Base-by-base conservation (phyloP, 1,140 invertebrate genomes). In the Telenomus remus region DNA sequence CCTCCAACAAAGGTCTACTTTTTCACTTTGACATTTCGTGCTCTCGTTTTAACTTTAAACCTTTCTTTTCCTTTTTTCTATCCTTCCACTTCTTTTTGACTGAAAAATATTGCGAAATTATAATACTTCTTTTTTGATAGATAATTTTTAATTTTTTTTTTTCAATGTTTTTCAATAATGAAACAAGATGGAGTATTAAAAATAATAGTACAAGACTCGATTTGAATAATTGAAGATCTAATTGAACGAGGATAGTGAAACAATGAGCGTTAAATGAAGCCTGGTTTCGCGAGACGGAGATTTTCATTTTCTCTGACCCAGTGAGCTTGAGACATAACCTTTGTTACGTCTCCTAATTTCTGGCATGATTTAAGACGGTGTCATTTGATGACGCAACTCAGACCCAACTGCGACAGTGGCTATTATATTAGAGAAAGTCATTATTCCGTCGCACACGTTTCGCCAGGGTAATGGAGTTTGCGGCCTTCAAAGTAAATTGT, bases 401-500 rank as follows among this genome's bases (percentile, higher is more conserved):
- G 51, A 12, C 6, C 14, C 50, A 37, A 56, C 61, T 79, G 78
- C 66, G 80, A 81, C 80, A 80, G 59, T 65, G 61, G 39, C n/a
- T n/a, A n/a, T n/a, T n/a, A n/a, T 47, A 79, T 79, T 76, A 85
- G 84, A 83, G 86, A 87, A 86, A 87, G 86, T 87, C 85, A 86
- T 88, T 86, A 87, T 85, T 82, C 80, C 57, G 51, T 81, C 59
- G 64, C 76, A 80, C 83, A 83, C 84, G 85, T 85, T 84, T 81
- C 63, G 60, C 76, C 16, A n/a, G 57, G 69, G 78, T 88, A 87
- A 88, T 88, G 79, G 85, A 84, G 81, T 86, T 84, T 86, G 85
- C 79, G 86, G 86, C 87, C 86, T 88, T 88, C 86, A 85, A 87
- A 86, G 82, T 87, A 88, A 88, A 87, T 87, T 88, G 84, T 88